Conservation (phyloP, 2,888 invertebrate genomes). For the Stramonita haemastoma region DNA sequence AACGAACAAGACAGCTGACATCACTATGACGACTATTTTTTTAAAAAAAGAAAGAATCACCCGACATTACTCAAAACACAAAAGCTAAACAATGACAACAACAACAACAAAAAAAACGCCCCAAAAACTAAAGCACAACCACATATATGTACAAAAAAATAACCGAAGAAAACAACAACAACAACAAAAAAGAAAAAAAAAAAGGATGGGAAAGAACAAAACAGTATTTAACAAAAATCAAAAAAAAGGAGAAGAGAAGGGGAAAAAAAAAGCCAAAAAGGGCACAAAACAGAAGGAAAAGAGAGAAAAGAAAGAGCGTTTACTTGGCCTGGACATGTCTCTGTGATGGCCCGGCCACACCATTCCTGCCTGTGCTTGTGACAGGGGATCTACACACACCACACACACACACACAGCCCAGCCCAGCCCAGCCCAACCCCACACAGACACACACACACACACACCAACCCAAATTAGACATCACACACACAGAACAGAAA, state of each 20-base stretch:
- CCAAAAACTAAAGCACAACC: too few species aligned
- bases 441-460: neutral
- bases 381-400: constrained; percentile 31
- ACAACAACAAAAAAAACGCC: neutral
- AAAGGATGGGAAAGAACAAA: neutral
- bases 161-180: too few species aligned
- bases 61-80: neutral
- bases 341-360: constrained; percentile 41
- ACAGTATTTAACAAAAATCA: neutral
- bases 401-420: constrained; percentile 10
- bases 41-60: too few species aligned
- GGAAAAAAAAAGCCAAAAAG: neutral
- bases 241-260: neutral
- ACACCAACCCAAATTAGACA: neutral
- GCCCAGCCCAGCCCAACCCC: neutral
- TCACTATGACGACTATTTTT: too few species aligned
- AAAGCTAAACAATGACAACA: neutral
- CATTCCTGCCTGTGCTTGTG: constrained; percentile 39
- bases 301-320: neutral
- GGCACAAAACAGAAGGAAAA: neutral
- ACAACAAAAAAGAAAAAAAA: neutral
- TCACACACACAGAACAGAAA: neutral
- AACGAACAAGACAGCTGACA: too few species aligned
- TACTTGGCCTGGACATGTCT: constrained; percentile 43
- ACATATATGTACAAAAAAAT: too few species aligned